Evolutionary conservation across 2,888 invertebrate genomes (phyloP), one percentile per base, ranked within the genome.

Genomic region (Mesodorylaimus sp.): DNA sequence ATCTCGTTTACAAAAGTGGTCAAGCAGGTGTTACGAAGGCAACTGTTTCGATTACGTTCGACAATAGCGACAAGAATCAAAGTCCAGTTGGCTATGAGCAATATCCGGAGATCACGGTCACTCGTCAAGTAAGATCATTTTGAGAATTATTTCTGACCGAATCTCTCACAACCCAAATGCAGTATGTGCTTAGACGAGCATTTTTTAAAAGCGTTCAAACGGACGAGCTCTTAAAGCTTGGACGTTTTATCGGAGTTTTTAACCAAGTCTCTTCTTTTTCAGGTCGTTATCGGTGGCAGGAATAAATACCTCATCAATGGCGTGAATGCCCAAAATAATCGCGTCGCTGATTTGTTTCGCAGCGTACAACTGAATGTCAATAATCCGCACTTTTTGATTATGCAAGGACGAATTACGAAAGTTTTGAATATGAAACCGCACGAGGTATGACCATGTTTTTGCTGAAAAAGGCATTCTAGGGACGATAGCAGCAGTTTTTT

Each of bases 341-440:
- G 83, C 58, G 84, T 95, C 1, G 79, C 80, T 38, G 97, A 97
- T 69, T 73, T 99, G 65, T 97, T 97, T 70, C 85, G 88, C 60
- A 88, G 91, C 0, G 82, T 97, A 3, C 91, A 93, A 66, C 73
- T 97, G 37, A 99, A 99, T 65, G 88, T 99, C 1, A 97, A 97
- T 72, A 97, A 97, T 72, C 97, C 97, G 0, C 93, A 97, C 68
- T 97, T 95, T 70, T 77, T 97, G 32, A 97, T 99, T 62, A 95
- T 97, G 95, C 97, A 97, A 74, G 97, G 97, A 0, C 77, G 89
- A 56, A 91, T 97, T 57, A 95, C 95, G 1, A 95, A 97, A 74
- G 95, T 99, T 1, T 73, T 97, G 26, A 95, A 89, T 67, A 97
- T 97, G 95, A 97, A 93, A 66, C 91, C 97, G 0, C 77, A 79